Conservation (phyloP, 2,888 invertebrate species). For the Scaptomyza polygonia region DNA sequence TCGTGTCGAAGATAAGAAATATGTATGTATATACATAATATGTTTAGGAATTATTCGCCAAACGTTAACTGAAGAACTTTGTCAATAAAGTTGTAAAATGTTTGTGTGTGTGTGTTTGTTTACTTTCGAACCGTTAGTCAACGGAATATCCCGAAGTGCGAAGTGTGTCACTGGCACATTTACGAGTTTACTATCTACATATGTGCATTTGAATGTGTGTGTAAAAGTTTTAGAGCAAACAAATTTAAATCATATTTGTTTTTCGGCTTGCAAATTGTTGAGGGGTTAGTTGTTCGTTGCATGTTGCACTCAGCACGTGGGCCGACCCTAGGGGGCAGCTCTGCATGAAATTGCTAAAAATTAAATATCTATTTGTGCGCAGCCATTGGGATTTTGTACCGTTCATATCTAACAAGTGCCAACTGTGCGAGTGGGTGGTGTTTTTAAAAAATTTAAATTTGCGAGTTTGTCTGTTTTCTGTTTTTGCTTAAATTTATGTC, state of each 20-base stretch:
- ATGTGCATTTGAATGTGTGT: no score
- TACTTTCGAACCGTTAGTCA: slow-evolving; percentile 30
- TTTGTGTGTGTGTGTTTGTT: slow-evolving; percentile 20
- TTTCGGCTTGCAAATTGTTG: slow-evolving; percentile 49
- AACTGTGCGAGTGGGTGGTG: slow-evolving; percentile 14
- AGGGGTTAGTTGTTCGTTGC: slow-evolving; percentile 40
- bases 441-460: slow-evolving; percentile 37
- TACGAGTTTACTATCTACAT: slow-evolving; percentile 33
- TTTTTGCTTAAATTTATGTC: slow-evolving; percentile 53
- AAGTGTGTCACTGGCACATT: slow-evolving; percentile 55
- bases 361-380: slow-evolving; percentile 72
- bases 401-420: slow-evolving; percentile 35
- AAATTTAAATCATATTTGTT: slow-evolving; percentile 72
- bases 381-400: slow-evolving; percentile 44
- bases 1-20: neutral
- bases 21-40: no score
- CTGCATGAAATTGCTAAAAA: slow-evolving; percentile 59
- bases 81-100: slow-evolving; percentile 18
- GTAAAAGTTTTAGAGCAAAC: slow-evolving; percentile 53
- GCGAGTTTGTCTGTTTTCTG: neutral
- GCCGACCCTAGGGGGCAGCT: slow-evolving; percentile 47
- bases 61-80: neutral
- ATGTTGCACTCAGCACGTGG: slow-evolving; percentile 35
- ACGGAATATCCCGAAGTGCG: slow-evolving; percentile 7
- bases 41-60: neutral